These are phyloP conservation scores for Chloroceryle aenea DNA, from an alignment of 2,113 vertebrate genomes.

Conservation along the genomic window DNA sequence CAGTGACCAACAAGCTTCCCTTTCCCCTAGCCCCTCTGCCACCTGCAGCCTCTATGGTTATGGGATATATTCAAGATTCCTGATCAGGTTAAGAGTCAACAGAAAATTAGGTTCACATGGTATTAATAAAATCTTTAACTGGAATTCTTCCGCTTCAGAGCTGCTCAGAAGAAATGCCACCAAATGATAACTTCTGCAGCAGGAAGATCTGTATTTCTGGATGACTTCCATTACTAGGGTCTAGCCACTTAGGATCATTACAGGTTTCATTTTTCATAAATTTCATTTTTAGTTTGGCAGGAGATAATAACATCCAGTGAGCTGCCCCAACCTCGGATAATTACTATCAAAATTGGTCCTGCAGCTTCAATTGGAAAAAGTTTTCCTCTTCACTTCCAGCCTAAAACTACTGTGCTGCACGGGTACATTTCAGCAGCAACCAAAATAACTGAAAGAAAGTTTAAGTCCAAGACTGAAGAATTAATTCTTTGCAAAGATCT, in stretches of 20 bases:
- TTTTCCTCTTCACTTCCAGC: background rate
- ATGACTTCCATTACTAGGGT: background rate
- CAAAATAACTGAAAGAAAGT: background rate
- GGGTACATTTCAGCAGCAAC: background rate
- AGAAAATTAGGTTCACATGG: background rate
- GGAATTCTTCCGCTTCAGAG: background rate
- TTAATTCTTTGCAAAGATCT: background rate
- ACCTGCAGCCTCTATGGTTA: background rate
- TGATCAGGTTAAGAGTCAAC: background rate
- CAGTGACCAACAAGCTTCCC: fast-evolving
- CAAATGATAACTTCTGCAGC: background rate
- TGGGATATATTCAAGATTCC: background rate
- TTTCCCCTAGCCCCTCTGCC: background rate
- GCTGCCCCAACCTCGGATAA: slow-evolving; percentile 49
- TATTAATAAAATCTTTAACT: background rate
- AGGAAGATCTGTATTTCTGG: background rate
- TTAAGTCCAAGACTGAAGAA: background rate
- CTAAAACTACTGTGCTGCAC: background rate
- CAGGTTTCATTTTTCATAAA: slow-evolving; percentile 44
- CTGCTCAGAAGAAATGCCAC: background rate
- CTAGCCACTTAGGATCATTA: slow-evolving; percentile 25
- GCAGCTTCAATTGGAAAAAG: slow-evolving; percentile 2
- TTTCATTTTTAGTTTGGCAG: slow-evolving; percentile 44
- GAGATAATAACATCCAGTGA: slow-evolving; percentile 54
- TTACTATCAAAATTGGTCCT: slow-evolving; percentile 55